Conservation (phyloP, 2,797 vertebrate species). For the Nasua narica region DNA sequence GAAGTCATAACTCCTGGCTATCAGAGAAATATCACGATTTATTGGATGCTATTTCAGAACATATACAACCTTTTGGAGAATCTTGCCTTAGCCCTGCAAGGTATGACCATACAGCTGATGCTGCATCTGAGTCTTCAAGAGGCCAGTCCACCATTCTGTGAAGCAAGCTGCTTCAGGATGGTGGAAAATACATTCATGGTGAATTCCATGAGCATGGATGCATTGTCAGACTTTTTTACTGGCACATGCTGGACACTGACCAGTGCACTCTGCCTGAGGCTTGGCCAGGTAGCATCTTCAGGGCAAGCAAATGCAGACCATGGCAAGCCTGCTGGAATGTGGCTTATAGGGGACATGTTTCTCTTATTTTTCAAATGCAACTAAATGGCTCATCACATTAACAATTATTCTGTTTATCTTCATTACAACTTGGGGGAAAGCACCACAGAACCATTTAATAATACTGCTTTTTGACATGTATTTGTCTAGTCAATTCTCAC, state of each 20-base stretch:
- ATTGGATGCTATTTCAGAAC: neutral
- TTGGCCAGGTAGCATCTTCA: fast-evolving
- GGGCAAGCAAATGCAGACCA: neutral
- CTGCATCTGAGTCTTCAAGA: neutral
- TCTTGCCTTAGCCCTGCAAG: neutral
- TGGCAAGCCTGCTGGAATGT: too few species aligned
- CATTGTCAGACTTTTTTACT: neutral
- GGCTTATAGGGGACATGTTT: neutral
- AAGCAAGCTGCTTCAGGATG: neutral
- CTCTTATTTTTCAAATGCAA: neutral
- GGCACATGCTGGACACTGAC: too few species aligned
- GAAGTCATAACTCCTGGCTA: neutral
- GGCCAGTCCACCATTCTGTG: neutral
- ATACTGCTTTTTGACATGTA: neutral
- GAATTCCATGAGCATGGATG: neutral
- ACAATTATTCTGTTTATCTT: neutral
- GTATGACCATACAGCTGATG: neutral
- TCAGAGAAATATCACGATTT: neutral
- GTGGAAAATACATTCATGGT: too few species aligned
- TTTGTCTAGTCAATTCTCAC: neutral
- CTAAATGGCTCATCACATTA: neutral
- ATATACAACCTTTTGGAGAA: neutral
- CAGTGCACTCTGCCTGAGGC: neutral
- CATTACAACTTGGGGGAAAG: neutral
- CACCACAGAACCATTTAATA: neutral